phyloP scores from a whole-genome alignment of 2,113 vertebrate genomes.

The Mustela lutreola region DNA sequence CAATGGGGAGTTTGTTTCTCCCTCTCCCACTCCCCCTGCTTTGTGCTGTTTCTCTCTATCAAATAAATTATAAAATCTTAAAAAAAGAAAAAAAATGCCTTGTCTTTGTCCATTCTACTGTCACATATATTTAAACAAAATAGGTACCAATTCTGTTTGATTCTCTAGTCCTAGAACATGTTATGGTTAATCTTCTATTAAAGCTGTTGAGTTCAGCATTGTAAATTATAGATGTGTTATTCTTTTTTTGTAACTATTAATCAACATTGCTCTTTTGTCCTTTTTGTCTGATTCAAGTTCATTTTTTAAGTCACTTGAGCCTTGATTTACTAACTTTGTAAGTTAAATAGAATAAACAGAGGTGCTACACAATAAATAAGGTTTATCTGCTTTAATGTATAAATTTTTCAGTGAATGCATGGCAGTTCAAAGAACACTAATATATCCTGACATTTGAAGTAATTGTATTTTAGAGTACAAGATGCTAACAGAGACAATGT shows the following conservation, averaged over 20 bases:
- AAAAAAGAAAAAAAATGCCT: neutral
- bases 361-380: neutral
- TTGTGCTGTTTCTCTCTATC: no score
- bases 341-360: neutral
- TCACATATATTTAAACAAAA: neutral
- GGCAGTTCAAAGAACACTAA: neutral
- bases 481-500: neutral
- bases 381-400: neutral
- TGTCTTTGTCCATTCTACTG: neutral
- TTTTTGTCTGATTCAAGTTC: neutral
- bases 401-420: neutral
- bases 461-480: neutral
- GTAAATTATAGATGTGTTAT: conserved; percentile 18
- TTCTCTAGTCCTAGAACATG: neutral
- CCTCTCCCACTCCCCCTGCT: no score
- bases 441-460: neutral
- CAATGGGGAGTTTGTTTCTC: no score
- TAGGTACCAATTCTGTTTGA: neutral
- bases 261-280: neutral
- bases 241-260: neutral
- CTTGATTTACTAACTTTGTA: conserved; percentile 45
- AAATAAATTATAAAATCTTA: no score
- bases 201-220: neutral
- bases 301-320: neutral
- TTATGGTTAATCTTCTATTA: neutral